These are phyloP conservation scores for Melanotus villosus DNA, from an alignment of 2,888 invertebrate genomes.

Conservation along the genomic window DNA sequence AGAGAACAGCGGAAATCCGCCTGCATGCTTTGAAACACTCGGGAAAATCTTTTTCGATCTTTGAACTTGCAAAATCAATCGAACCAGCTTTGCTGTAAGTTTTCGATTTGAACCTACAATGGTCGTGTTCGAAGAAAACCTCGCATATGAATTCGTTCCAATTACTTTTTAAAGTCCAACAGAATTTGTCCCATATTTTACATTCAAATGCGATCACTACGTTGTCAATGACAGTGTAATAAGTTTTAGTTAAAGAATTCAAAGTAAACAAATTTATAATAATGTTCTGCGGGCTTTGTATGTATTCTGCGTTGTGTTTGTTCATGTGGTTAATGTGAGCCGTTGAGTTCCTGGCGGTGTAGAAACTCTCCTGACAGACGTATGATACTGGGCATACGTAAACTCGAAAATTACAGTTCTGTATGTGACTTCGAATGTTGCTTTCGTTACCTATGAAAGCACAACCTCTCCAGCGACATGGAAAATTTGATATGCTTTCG, in stretches of 20 bases:
- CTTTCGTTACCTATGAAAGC: not conserved
- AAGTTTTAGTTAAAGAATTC: not conserved
- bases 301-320: not conserved
- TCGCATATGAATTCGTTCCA: not conserved
- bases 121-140: no score
- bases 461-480: constrained; percentile 3
- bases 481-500: not conserved
- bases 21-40: not conserved
- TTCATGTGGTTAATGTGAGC: not conserved
- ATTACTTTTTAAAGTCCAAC: not conserved
- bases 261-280: not conserved
- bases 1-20: not conserved
- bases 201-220: not conserved
- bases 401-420: not conserved
- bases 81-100: not conserved
- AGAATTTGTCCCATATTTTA: not conserved
- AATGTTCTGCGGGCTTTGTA: not conserved
- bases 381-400: not conserved
- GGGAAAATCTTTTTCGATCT: not conserved
- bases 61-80: not conserved
- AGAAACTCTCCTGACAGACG: not conserved
- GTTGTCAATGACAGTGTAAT: not conserved
- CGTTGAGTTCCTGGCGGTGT: not conserved
- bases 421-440: not conserved
- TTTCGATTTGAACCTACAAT: no score